phyloP scores from a whole-genome alignment of 2,797 vertebrate genomes.

The Hoplostethus mediterraneus region DNA sequence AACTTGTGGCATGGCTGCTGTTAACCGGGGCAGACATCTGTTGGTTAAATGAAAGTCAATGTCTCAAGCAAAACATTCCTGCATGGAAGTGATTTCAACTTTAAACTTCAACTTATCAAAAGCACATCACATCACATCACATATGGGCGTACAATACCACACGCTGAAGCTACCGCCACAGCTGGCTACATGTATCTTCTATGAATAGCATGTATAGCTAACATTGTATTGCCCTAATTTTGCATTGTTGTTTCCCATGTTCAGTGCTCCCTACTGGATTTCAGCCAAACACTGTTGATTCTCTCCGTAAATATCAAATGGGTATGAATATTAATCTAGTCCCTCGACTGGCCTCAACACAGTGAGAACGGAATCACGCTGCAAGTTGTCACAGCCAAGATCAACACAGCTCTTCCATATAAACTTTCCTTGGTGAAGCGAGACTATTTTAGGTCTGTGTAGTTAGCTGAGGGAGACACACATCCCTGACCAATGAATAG shows the following conservation, averaged over 20 bases:
- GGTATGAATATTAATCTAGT: conserved; percentile 72
- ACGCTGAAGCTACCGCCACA: neutral
- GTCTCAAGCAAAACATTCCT: neutral
- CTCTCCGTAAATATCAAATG: conserved; percentile 66
- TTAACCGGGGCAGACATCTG: no score
- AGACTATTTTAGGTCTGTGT: neutral
- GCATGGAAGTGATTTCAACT: neutral
- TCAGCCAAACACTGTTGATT: conserved; percentile 57
- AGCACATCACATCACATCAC: no score
- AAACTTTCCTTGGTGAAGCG: neutral
- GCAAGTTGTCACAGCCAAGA: conserved; percentile 45
- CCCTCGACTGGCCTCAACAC: conserved; percentile 40
- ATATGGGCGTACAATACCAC: neutral
- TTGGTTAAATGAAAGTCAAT: neutral
- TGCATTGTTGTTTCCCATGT: conserved; percentile 57
- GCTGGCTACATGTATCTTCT: conserved; percentile 31
- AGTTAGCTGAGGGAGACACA: neutral
- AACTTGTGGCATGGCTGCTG: no score
- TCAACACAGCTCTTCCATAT: conserved; percentile 24
- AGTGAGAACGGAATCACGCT: conserved; percentile 46
- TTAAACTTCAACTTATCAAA: no score
- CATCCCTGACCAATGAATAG: conserved; percentile 17
- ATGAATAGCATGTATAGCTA: conserved; percentile 24
- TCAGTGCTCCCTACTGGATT: conserved; percentile 50
- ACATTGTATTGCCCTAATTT: conserved; percentile 58